Evolutionary conservation across 2,888 invertebrate species (phyloP), one percentile per base, ranked within the genome.

Genomic region (Dryomyza anilis): DNA sequence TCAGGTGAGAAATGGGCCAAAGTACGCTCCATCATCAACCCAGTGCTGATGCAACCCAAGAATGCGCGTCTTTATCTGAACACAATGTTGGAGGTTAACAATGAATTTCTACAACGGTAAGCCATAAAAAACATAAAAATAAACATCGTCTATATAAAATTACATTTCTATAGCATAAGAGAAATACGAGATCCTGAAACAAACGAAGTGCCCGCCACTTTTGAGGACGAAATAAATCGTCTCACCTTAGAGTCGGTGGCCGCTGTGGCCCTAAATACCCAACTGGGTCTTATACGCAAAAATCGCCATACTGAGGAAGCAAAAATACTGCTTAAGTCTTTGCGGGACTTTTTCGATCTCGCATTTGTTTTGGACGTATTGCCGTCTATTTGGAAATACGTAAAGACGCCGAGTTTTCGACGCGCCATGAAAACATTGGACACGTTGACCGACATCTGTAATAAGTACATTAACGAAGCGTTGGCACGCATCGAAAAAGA

Each of bases 11-110:
- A 39, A 71, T 90, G 91, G 90, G 86, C 88, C 43, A 84, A 87
- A 60, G 85, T 90, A 65, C 84, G 90, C 23, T 86, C 86, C 4
- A 87, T 87, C 70, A 88, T 89, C 0, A 89, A 90, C 76, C 88
- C 88, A 66, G 85, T 87, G 43, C 83, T 90, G 83, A 81, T 90
- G 79, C 85, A 88, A 72, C 87, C 89, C 0, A 86, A 87, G 75
- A 74, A 84, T 16, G 81, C 85, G 0, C 86, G 85, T 75, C 77
- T 85, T 5, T 87, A 87, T 65, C 75, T 84, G 4, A 82, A 85
- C 5, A 80, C 78, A 1, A 80, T 87, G 57, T 84, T 85, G 67
- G 81, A 83, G 64, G 85, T 87, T 27, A 84, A 85, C 23, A 74
- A 48, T 6, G 73, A 74, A 33, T 76, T 78, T 65, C 30, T 69